Evolutionary conservation across 2,797 vertebrate genomes (phyloP).

Genomic region (Hipposideros larvatus): DNA sequence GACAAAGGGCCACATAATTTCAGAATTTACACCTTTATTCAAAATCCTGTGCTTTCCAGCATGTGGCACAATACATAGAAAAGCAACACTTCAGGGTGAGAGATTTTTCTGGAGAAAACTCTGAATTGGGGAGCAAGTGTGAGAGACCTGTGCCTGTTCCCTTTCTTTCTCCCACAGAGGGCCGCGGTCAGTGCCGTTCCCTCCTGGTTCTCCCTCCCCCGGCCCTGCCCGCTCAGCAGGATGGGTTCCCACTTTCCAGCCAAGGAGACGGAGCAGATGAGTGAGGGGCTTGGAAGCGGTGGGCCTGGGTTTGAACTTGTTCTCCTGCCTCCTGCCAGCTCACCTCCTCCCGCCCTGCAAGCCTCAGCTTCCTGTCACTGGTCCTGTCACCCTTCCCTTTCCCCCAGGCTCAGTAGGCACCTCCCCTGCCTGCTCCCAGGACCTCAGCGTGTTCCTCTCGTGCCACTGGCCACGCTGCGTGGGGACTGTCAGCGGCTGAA

Average conservation of each 20-base stretch:
- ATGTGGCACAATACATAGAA: constrained; percentile 39
- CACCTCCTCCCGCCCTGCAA: not conserved
- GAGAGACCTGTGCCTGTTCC: not conserved
- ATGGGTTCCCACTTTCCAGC: too few species aligned
- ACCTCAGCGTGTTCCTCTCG: not conserved
- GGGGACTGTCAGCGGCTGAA: not conserved
- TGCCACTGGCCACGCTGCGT: not conserved
- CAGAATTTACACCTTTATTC: constrained; percentile 68
- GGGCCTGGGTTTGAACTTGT: not conserved
- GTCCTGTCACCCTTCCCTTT: not conserved
- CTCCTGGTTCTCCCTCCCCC: too few species aligned
- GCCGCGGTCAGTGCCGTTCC: too few species aligned
- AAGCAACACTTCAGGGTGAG: constrained; percentile 20
- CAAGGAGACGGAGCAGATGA: not conserved
- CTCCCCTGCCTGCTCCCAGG: not conserved
- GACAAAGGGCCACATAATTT: constrained; percentile 65
- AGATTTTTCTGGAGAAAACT: constrained; percentile 49
- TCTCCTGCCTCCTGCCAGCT: not conserved
- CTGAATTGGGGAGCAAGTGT: not conserved
- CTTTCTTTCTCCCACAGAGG: too few species aligned
- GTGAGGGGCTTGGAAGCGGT: accelerated
- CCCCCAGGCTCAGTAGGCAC: too few species aligned
- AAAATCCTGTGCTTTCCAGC: constrained; percentile 34
- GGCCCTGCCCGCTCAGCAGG: too few species aligned
- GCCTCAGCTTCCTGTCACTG: not conserved